Conservation (phyloP, 2,888 invertebrate species). For the Agrotis puta region DNA sequence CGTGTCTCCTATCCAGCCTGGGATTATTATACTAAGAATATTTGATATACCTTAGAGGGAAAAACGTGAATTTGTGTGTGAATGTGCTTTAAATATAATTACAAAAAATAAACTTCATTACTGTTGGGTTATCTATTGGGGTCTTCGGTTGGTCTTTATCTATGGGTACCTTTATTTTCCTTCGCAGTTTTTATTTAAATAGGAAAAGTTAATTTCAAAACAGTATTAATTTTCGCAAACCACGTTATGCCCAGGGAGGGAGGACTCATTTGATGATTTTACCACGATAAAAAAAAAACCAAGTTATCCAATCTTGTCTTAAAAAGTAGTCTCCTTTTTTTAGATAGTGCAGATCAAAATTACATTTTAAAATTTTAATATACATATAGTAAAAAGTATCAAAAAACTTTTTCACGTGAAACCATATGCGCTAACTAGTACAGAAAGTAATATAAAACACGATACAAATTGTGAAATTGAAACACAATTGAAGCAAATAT, state of each 20-base stretch:
- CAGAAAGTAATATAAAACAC: conserved; percentile 49
- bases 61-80: no score
- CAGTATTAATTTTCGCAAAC: no score
- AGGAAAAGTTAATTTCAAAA: neutral
- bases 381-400: no score
- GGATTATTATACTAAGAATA: no score
- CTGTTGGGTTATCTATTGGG: no score
- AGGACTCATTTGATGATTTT: no score
- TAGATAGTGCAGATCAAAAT: no score
- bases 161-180: neutral
- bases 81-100: neutral
- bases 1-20: no score
- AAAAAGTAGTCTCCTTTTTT: neutral
- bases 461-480: conserved; percentile 59
- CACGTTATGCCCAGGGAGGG: no score
- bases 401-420: conserved; percentile 8
- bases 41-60: no score
- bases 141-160: no score
- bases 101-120: neutral
- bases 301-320: neutral
- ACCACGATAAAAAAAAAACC: no score
- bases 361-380: neutral
- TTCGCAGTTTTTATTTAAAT: neutral
- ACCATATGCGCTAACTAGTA: conserved; percentile 16
- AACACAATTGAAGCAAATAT: conserved; percentile 66